Evolutionary conservation across 1,140 invertebrate genomes (phyloP).

Genomic region (Gerris buenoi): DNA sequence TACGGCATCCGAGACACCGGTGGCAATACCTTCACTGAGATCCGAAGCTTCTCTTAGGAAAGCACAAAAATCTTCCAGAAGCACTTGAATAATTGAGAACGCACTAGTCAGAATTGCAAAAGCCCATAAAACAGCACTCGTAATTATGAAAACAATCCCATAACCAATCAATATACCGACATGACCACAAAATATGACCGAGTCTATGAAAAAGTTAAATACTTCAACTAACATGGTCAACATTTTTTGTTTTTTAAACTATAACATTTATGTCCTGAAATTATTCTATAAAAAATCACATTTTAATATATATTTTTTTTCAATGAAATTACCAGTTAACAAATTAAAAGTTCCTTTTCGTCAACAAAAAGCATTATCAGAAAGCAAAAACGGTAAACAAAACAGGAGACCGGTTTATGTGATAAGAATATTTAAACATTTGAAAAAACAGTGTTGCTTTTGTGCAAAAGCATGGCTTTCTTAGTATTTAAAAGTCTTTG

Average conservation of each 20-base stretch:
- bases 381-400: neutral
- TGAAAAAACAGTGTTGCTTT: too few species aligned
- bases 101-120: neutral
- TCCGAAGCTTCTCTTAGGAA: neutral
- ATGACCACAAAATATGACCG: neutral
- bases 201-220: neutral
- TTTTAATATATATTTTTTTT: neutral
- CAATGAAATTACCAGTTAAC: too few species aligned
- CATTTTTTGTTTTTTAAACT: neutral
- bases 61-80: neutral
- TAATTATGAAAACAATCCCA: neutral
- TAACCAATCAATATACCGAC: neutral
- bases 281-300: neutral
- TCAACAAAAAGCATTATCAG: too few species aligned
- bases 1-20: neutral
- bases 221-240: neutral
- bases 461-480: too few species aligned
- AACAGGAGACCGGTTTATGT: neutral
- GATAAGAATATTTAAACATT: neutral
- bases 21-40: neutral
- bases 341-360: too few species aligned
- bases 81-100: neutral
- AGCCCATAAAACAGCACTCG: neutral
- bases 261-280: neutral
- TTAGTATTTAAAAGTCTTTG: too few species aligned